Evolutionary conservation across 2,797 vertebrate species (phyloP).

Genomic region (Hipposideros larvatus): DNA sequence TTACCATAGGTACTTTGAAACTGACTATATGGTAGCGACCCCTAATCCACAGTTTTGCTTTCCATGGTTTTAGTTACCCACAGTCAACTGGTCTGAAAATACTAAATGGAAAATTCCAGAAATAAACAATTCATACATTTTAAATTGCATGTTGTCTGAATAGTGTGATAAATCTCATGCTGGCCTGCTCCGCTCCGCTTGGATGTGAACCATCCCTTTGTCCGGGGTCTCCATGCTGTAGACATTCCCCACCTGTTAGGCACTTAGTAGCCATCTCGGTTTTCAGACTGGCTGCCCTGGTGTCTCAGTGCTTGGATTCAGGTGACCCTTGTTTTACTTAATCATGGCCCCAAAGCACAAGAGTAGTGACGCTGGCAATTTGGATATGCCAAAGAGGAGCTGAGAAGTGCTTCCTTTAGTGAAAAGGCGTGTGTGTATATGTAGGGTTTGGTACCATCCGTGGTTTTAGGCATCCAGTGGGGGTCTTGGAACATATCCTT

Average conservation of each 20-base stretch:
- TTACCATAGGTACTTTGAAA: not conserved
- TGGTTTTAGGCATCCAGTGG: not conserved
- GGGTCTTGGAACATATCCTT: not conserved
- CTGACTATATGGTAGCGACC: not conserved
- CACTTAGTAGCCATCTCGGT: not conserved
- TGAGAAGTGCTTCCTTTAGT: not conserved
- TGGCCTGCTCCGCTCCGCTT: not conserved
- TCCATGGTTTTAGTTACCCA: not conserved
- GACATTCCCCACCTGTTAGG: not conserved
- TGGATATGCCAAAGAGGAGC: not conserved
- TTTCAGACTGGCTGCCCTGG: not conserved
- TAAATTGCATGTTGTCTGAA: not conserved
- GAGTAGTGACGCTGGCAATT: not conserved
- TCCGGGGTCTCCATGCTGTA: not conserved
- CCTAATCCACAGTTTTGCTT: not conserved
- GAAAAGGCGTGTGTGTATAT: not conserved
- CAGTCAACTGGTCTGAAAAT: not conserved
- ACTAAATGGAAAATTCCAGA: not conserved
- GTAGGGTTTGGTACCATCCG: not conserved
- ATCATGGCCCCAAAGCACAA: not conserved
- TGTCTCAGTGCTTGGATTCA: not conserved
- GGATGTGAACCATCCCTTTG: not conserved
- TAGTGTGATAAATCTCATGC: not conserved
- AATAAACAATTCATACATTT: not conserved
- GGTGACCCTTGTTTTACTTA: not conserved